Percentiles rank a stretch among this genome's conserved stretches.
These are phyloP conservation scores for Melieria omissa DNA, from an alignment of 2,888 invertebrate species.

Conservation along the genomic window DNA sequence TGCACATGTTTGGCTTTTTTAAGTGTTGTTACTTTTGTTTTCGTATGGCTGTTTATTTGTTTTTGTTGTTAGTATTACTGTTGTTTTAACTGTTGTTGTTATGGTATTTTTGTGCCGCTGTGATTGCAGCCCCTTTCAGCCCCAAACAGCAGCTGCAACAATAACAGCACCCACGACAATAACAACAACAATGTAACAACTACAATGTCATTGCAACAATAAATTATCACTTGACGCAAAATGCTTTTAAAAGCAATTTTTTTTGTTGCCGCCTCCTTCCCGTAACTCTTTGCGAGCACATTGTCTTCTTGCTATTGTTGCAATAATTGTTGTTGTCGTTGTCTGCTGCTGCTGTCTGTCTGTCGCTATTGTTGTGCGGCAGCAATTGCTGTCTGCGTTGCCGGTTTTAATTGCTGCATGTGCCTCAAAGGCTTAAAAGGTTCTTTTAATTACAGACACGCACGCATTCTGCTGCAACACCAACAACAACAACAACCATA, in stretches of 20 bases:
- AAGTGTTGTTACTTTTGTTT: too few relatives aligned
- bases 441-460: constrained; percentile 31
- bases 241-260: constrained; percentile 25
- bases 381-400: constrained; percentile 28
- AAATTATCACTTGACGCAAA: constrained; percentile 22
- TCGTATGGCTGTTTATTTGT: too few relatives aligned
- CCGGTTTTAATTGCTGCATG: constrained; percentile 30
- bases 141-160: neutral
- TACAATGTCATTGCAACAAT: constrained; percentile 30
- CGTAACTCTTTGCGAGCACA: constrained; percentile 14
- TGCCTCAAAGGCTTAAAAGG: constrained; percentile 32
- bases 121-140: neutral
- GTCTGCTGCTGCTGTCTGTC: neutral
- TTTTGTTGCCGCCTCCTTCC: neutral
- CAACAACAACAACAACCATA: constrained; percentile 11
- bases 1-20: too few relatives aligned
- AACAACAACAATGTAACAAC: constrained; percentile 12
- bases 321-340: constrained; percentile 20
- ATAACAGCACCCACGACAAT: constrained; percentile 4
- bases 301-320: constrained; percentile 10
- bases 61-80: too few relatives aligned
- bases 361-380: neutral
- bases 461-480: constrained; percentile 1
- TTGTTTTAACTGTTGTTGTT: too few relatives aligned
- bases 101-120: too few relatives aligned